Percentiles rank a stretch among this genome's conserved stretches.
phyloP scores from a whole-genome alignment of 2,888 invertebrate species.

The Phorcus lineatus region DNA sequence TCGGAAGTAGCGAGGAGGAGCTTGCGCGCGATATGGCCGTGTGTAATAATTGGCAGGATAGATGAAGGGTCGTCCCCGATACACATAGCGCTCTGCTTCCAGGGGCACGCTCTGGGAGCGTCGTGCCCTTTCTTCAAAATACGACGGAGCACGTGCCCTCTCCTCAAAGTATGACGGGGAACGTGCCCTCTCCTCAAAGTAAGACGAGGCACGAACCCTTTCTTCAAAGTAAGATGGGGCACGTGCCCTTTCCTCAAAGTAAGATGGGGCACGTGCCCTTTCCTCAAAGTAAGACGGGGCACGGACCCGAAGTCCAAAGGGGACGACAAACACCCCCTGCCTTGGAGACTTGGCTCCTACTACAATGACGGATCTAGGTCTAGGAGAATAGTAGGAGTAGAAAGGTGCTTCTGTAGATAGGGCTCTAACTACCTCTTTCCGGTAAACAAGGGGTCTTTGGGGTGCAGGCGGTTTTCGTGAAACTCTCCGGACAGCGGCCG shows the following conservation, averaged over 20 bases:
- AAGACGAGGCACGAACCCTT: too few relatives aligned
- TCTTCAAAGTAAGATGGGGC: not conserved
- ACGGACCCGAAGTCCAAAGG: not conserved
- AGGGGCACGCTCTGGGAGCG: not conserved
- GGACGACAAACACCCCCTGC: not conserved
- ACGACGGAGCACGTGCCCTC: too few relatives aligned
- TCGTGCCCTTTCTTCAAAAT: not conserved
- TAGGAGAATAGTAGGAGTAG: not conserved
- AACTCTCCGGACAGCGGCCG: slow-evolving; percentile 60
- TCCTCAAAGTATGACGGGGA: not conserved
- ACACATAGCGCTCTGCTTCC: not conserved
- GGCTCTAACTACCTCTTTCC: not conserved
- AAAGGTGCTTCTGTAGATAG: not conserved
- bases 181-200: not conserved
- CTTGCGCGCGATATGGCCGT: not conserved
- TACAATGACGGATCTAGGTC: not conserved
- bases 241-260: not conserved
- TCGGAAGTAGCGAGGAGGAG: not conserved
- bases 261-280: not conserved
- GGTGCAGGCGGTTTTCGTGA: slow-evolving; percentile 29
- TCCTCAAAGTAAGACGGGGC: not conserved
- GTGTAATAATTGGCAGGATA: not conserved
- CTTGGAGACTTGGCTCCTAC: not conserved
- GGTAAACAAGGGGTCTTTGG: not conserved
- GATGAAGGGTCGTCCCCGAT: not conserved